Evolutionary conservation across 2,113 vertebrate genomes (phyloP).

Genomic region (Cyprinus carpio): DNA sequence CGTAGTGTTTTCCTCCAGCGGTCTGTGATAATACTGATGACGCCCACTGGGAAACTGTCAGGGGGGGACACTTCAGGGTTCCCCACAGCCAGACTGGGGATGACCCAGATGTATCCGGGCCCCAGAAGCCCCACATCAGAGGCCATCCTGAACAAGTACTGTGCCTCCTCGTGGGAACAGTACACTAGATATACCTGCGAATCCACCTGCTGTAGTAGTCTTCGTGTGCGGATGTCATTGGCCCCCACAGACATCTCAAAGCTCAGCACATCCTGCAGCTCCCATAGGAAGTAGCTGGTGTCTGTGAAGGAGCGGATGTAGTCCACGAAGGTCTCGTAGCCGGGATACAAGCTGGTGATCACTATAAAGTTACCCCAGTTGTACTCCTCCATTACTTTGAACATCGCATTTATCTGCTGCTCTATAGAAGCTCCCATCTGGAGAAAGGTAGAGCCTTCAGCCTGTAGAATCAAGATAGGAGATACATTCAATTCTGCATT

Average conservation of each 20-base stretch:
- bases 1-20: conserved; percentile 92
- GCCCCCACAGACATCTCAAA: conserved; percentile 90
- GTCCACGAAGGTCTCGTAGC: conserved; percentile 90
- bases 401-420: conserved; percentile 93
- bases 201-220: conserved; percentile 90
- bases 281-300: conserved; percentile 91
- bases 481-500: not conserved
- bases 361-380: conserved; percentile 92
- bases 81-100: conserved; percentile 88
- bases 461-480: conserved; percentile 72
- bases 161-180: conserved; percentile 91
- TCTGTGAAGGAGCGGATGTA: conserved; percentile 88
- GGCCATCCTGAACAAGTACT: conserved; percentile 87
- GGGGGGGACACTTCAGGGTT: conserved; percentile 86
- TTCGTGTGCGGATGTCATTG: conserved; percentile 76
- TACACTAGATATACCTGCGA: conserved; percentile 91
- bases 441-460: conserved; percentile 89
- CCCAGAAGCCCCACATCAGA: conserved; percentile 87
- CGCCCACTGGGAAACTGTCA: conserved; percentile 85
- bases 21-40: conserved; percentile 92
- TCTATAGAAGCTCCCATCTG: conserved; percentile 95
- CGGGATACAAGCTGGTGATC: conserved; percentile 93
- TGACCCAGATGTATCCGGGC: conserved; percentile 92
- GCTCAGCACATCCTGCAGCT: conserved; percentile 88
- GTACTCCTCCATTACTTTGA: conserved; percentile 98